Evolutionary conservation across 1,140 invertebrate genomes (phyloP).

Genomic region (Magallana gigas): DNA sequence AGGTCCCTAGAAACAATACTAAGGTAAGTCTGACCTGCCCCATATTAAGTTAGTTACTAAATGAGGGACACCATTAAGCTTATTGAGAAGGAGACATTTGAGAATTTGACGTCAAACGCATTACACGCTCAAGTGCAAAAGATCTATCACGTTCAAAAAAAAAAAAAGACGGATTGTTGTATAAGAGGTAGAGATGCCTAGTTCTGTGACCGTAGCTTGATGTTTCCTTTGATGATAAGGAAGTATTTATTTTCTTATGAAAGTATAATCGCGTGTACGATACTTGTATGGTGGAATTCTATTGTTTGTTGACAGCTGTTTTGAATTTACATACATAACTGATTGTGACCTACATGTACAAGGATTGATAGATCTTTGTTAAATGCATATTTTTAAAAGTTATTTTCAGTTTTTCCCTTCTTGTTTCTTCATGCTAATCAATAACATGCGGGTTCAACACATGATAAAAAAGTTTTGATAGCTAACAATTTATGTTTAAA

Average conservation of each 20-base stretch:
- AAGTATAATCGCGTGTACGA: not conserved
- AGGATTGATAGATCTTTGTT: too few relatives aligned
- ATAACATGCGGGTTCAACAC: too few relatives aligned
- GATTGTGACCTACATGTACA: too few relatives aligned
- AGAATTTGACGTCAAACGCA: not conserved
- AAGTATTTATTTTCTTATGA: not conserved
- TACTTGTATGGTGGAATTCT: too few relatives aligned
- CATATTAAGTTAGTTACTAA: not conserved
- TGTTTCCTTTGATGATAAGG: not conserved
- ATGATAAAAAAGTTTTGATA: too few relatives aligned
- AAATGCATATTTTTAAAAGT: too few relatives aligned
- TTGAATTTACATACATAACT: too few relatives aligned
- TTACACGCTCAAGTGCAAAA: not conserved
- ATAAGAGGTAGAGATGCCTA: not conserved
- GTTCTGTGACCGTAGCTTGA: not conserved
- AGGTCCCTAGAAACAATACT: not conserved
- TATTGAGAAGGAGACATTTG: not conserved
- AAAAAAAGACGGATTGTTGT: not conserved
- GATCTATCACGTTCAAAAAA: slow-evolving; percentile 8
- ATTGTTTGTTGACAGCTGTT: too few relatives aligned
- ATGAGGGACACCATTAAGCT: not conserved
- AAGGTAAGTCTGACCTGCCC: not conserved
- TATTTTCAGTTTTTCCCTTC: too few relatives aligned
- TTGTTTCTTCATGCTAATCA: too few relatives aligned
- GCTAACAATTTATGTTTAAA: too few relatives aligned